These are phyloP conservation scores for Sebastes dallii DNA, from an alignment of 2,797 vertebrate species.

Conservation along the genomic window DNA sequence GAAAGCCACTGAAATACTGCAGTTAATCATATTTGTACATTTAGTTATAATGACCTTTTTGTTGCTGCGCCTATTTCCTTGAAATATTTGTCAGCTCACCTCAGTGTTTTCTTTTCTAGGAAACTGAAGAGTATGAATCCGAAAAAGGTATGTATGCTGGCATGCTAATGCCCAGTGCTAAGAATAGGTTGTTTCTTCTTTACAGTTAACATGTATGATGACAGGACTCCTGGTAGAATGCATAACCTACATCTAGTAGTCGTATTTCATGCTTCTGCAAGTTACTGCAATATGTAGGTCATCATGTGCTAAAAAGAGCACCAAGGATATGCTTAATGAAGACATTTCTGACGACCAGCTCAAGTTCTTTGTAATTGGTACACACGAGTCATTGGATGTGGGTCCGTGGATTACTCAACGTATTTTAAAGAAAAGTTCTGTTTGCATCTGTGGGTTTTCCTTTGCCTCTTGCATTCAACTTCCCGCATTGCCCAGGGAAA, in stretches of 20 bases:
- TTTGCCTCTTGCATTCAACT: slow-evolving; percentile 13
- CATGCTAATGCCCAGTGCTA: slow-evolving; percentile 30
- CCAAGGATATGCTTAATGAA: slow-evolving; percentile 3
- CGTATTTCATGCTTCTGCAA: slow-evolving; percentile 21
- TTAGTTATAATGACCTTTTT: neutral
- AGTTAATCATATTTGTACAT: neutral
- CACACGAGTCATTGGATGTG: neutral
- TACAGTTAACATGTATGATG: slow-evolving; percentile 26
- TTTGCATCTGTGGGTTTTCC: neutral
- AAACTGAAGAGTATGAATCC: slow-evolving; percentile 92
- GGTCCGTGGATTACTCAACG: slow-evolving; percentile 3
- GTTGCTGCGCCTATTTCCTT: neutral
- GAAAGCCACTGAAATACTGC: neutral
- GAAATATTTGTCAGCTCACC: slow-evolving; percentile 9
- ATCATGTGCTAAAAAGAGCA: neutral
- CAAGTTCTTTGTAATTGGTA: neutral
- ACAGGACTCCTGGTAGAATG: slow-evolving; percentile 22
- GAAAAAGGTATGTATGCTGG: slow-evolving; percentile 94
- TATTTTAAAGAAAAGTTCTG: too few relatives aligned
- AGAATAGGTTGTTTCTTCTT: slow-evolving; percentile 36
- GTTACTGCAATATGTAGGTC: slow-evolving; percentile 3
- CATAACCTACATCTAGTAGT: neutral
- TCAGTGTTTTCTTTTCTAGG: slow-evolving; percentile 75
- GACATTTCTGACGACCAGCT: slow-evolving; percentile 19
- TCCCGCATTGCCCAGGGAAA: neutral